Evolutionary conservation across 2,888 invertebrate genomes (phyloP).

Genomic region (Ornithoptera alexandrae): DNA sequence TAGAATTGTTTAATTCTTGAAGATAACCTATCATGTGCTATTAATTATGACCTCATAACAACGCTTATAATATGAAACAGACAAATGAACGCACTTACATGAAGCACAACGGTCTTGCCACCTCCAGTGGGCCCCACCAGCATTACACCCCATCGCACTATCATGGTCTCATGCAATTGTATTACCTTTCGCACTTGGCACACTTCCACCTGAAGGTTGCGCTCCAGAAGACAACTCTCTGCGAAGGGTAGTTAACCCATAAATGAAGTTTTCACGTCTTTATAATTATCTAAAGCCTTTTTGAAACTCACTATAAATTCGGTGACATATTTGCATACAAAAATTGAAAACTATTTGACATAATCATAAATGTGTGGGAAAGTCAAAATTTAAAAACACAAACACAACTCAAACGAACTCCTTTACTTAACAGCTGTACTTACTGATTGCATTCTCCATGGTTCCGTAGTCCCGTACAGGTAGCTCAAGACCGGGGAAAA

Average conservation of each 20-base stretch:
- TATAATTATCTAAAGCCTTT: too few relatives aligned
- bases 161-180: slow-evolving; percentile 94
- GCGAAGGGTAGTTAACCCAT: slow-evolving; percentile 15
- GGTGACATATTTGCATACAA: too few relatives aligned
- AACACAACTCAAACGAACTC: too few relatives aligned
- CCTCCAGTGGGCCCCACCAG: slow-evolving; percentile 94
- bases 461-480: slow-evolving; percentile 89
- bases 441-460: slow-evolving; percentile 83
- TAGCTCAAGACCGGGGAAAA: slow-evolving; percentile 90
- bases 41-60: too few relatives aligned
- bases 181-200: slow-evolving; percentile 87
- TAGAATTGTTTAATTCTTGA: too few relatives aligned
- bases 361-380: too few relatives aligned
- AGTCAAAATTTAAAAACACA: too few relatives aligned
- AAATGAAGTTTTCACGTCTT: too few relatives aligned
- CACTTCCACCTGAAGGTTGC: slow-evolving; percentile 83
- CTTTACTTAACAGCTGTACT: slow-evolving; percentile 36
- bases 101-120: slow-evolving; percentile 89
- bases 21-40: too few relatives aligned
- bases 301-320: too few relatives aligned
- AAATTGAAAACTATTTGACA: too few relatives aligned
- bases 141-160: slow-evolving; percentile 95
- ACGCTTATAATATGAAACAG: too few relatives aligned
- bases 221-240: slow-evolving; percentile 73
- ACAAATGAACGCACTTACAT: slow-evolving; percentile 58